Evolutionary conservation across 2,113 vertebrate species (phyloP).

Genomic region (Triplophysa rosa): DNA sequence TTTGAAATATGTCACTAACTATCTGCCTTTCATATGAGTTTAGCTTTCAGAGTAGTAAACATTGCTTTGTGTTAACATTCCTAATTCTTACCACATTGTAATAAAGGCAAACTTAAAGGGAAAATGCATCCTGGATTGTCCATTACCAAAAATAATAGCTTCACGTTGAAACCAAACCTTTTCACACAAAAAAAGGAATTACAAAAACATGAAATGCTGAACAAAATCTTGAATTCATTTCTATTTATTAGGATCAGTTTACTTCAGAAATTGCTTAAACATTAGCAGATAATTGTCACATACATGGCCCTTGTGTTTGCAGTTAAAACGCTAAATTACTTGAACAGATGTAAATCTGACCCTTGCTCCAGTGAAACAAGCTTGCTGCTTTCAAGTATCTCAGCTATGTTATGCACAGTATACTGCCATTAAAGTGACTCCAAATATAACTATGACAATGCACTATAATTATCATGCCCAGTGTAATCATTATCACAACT

Average conservation of each 20-base stretch:
- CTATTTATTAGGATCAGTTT: conserved; percentile 29
- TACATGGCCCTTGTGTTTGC: conserved; percentile 27
- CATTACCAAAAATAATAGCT: background rate
- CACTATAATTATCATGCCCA: conserved; percentile 24
- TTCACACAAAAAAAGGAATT: background rate
- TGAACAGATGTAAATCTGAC: conserved; percentile 23
- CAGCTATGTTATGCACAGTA: conserved; percentile 9
- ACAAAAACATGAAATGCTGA: conserved; percentile 16
- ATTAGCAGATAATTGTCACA: conserved; percentile 38
- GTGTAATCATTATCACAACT: conserved; percentile 28
- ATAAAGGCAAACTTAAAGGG: background rate
- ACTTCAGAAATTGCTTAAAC: conserved; percentile 22
- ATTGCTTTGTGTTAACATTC: background rate
- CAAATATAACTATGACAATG: conserved; percentile 22
- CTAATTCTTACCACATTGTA: background rate
- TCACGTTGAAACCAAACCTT: background rate
- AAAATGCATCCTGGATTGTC: background rate
- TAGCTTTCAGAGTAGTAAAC: conserved; percentile 8
- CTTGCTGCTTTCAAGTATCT: conserved; percentile 18
- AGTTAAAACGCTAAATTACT: conserved; percentile 28
- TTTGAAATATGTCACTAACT: conserved; percentile 81
- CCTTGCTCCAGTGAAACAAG: conserved; percentile 24
- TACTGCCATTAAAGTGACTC: conserved; percentile 5
- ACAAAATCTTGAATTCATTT: conserved; percentile 33
- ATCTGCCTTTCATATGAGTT: conserved; percentile 15